Conservation (phyloP, 2,888 invertebrate genomes). For the Mythimna impura region DNA sequence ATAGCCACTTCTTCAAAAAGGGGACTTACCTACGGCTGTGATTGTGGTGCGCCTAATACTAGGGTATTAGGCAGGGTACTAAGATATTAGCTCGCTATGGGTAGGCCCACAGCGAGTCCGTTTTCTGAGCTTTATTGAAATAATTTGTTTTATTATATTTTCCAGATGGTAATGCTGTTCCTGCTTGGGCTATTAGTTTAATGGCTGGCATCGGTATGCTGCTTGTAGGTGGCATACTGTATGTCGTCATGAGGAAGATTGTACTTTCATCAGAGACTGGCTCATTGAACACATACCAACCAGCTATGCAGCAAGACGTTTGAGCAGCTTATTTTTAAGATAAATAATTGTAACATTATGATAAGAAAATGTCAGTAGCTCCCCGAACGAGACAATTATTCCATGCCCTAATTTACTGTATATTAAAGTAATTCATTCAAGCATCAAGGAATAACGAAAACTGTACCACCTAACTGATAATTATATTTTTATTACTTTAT, state of each 20-base stretch:
- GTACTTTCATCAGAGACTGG: conserved; percentile 90
- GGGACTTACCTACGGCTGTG: too few species aligned
- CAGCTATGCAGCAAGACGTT: conserved; percentile 89
- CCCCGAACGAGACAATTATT: conserved; percentile 32
- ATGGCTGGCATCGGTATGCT: conserved; percentile 93
- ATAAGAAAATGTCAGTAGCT: conserved; percentile 1
- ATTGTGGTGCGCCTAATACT: too few species aligned
- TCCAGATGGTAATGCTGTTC: conserved; percentile 92
- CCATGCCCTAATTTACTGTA: conserved; percentile 2
- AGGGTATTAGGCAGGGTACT: too few species aligned
- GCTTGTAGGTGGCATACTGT: conserved; percentile 92
- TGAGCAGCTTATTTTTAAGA: conserved; percentile 66
- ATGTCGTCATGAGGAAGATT: conserved; percentile 92
- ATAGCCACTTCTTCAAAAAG: too few species aligned
- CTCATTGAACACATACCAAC: conserved; percentile 88
- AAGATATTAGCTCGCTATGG: too few species aligned
- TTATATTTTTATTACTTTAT: conserved; percentile 22
- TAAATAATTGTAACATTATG: conserved; percentile 23
- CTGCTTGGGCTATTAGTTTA: conserved; percentile 94
- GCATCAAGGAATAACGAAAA: conserved; percentile 4
- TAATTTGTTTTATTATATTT: conserved; percentile 10
- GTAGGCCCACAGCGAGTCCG: too few species aligned
- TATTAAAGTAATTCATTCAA: too few species aligned
- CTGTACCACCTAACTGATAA: conserved; percentile 37
- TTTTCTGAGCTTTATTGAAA: too few species aligned